Conservation (phyloP, 2,113 vertebrate genomes). For the Ramphastos sulfuratus region DNA sequence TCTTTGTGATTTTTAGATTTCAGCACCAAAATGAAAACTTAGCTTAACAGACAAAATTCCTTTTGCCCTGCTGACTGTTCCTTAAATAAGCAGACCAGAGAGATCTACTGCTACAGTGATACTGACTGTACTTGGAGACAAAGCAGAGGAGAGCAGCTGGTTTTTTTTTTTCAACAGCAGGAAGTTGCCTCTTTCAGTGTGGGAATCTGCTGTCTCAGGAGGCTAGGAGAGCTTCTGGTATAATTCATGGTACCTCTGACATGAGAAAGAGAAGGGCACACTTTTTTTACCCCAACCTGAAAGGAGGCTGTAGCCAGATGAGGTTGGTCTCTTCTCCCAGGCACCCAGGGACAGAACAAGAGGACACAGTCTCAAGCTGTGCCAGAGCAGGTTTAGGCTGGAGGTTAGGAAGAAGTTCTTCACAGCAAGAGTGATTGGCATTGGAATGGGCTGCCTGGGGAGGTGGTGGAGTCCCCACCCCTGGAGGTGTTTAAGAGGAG, state of each 20-base stretch:
- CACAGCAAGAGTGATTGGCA: too few relatives aligned
- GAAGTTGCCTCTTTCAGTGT: background rate
- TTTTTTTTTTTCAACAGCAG: background rate
- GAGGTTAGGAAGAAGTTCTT: too few relatives aligned
- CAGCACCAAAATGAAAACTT: background rate
- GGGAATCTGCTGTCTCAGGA: background rate
- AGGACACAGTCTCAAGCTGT: too few relatives aligned
- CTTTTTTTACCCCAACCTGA: background rate
- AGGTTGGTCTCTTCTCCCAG: too few relatives aligned
- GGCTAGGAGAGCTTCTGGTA: background rate
- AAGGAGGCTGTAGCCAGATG: too few relatives aligned
- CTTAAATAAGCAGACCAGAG: background rate
- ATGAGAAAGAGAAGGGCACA: background rate
- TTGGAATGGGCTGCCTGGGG: too few relatives aligned
- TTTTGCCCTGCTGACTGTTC: background rate
- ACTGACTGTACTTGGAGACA: background rate
- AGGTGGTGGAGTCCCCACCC: too few relatives aligned
- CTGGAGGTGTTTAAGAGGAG: too few relatives aligned
- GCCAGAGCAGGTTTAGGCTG: too few relatives aligned
- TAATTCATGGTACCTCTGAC: background rate
- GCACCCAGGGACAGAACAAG: too few relatives aligned
- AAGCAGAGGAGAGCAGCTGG: background rate
- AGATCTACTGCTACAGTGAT: background rate
- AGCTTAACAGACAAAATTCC: background rate
- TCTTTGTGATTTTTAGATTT: background rate